phyloP scores from a whole-genome alignment of 2,797 vertebrate species.

The Chromobotia macracanthus region DNA sequence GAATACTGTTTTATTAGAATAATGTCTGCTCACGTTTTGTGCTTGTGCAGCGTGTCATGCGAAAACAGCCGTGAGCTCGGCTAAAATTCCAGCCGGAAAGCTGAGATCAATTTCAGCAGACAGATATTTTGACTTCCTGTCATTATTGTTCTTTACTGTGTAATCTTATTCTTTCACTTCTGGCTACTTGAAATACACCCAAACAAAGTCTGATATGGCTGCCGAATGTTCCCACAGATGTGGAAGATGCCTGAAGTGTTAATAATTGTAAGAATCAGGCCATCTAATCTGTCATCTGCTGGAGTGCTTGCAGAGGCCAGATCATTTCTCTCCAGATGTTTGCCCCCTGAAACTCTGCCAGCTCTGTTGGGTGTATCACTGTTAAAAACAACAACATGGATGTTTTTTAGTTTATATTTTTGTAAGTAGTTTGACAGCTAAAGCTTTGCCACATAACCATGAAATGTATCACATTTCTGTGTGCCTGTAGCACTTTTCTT shows the following conservation, averaged over 20 bases:
- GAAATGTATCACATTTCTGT: slow-evolving; percentile 12
- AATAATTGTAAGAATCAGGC: slow-evolving; percentile 57
- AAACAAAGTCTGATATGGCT: slow-evolving; percentile 39
- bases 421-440: slow-evolving; percentile 4
- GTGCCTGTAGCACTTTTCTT: neutral
- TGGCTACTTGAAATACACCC: slow-evolving; percentile 31
- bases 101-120: no score
- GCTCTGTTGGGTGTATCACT: neutral
- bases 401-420: neutral
- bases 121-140: no score
- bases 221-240: slow-evolving; percentile 7
- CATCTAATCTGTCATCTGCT: slow-evolving; percentile 51
- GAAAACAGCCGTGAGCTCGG: no score
- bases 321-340: slow-evolving; percentile 31
- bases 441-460: slow-evolving; percentile 12
- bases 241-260: slow-evolving; percentile 30
- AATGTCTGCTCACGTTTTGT: no score
- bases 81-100: no score
- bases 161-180: slow-evolving; percentile 27
- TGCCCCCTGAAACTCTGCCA: slow-evolving; percentile 14
- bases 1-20: no score
- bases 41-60: no score
- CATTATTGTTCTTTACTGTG: no score
- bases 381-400: slow-evolving; percentile 12
- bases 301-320: slow-evolving; percentile 27